phyloP scores from a whole-genome alignment of 2,888 invertebrate species.

The Ophioninae sp. region DNA sequence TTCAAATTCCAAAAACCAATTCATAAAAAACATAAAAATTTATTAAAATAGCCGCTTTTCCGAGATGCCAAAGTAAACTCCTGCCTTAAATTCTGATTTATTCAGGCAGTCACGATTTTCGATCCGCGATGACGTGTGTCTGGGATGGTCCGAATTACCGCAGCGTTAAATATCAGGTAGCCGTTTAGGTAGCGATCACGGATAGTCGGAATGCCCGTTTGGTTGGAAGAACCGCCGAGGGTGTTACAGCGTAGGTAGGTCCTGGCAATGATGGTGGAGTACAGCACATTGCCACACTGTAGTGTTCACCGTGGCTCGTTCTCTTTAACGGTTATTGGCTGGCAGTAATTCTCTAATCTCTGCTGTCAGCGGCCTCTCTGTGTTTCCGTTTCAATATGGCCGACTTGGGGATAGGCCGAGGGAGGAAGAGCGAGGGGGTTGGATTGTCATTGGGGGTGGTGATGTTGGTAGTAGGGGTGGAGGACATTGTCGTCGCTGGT shows the following conservation, averaged over 20 bases:
- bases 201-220: constrained; percentile 68
- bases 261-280: constrained; percentile 63
- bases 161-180: constrained; percentile 75
- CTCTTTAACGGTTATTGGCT: constrained; percentile 80
- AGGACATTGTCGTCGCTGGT: constrained; percentile 23
- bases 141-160: constrained; percentile 64
- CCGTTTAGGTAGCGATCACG: constrained; percentile 74
- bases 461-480: not conserved
- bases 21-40: no score
- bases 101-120: not conserved
- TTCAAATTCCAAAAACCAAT: no score
- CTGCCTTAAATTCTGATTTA: not conserved
- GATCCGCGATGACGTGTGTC: not conserved
- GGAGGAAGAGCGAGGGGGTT: constrained; percentile 3
- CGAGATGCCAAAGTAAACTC: no score
- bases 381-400: constrained; percentile 79
- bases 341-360: constrained; percentile 79
- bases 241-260: constrained; percentile 46
- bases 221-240: constrained; percentile 19
- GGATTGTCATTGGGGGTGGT: constrained; percentile 7
- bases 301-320: constrained; percentile 74
- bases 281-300: constrained; percentile 55
- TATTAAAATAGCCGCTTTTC: no score
- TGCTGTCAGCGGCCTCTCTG: constrained; percentile 77
- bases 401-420: constrained; percentile 56